Evolutionary conservation across 2,888 invertebrate species (phyloP), one percentile per base, ranked within the genome.

Genomic region (Polia nebulosa): DNA sequence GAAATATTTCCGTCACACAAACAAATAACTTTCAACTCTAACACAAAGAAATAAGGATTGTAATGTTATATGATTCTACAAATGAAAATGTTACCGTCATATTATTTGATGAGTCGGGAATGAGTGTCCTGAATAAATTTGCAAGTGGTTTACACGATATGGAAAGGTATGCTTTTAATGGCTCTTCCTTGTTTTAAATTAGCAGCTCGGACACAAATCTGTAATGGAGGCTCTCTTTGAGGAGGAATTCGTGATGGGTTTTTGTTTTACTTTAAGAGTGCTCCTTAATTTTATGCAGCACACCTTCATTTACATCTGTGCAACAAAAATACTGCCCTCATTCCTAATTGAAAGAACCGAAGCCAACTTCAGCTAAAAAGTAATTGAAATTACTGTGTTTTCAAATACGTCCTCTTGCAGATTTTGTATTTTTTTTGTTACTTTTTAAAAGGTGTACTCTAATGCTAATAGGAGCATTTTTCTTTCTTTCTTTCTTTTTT

Each of bases 41-140:
- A 63, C 11, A 7, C 74, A 7, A 22, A 17, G 39, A 15, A 3
- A 25, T 80, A 91, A 63, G 81, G 89, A 76, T 71, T 67, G 76
- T 64, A 85, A 83, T 87, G 41, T 53, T 25, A 49, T 32, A 60
- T 67, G 45, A 66, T 27, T 34, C 45, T 59, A 7, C 64, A 81
- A 84, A 88, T 87, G 83, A 85, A 89, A 92, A 89, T 82, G 84
- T 87, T 84, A 81, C 87, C 82, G 72, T 84, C 85, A 90, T 90
- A 90, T 91, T 88, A 92, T 92, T 92, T 92, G 91, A 92, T 87
- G 90, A 91, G 91, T 87, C 84, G 85, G 88, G 88, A 89, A 91
- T 87, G 91, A 91, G 92, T 91, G 91, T 90, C 89, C 90, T 92
- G 93, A 93, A 94, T 94, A 92, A 91, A 93, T 94, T 94, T 94